Base-by-base conservation (phyloP, 2,113 vertebrate genomes). In the Passerina amoena region DNA sequence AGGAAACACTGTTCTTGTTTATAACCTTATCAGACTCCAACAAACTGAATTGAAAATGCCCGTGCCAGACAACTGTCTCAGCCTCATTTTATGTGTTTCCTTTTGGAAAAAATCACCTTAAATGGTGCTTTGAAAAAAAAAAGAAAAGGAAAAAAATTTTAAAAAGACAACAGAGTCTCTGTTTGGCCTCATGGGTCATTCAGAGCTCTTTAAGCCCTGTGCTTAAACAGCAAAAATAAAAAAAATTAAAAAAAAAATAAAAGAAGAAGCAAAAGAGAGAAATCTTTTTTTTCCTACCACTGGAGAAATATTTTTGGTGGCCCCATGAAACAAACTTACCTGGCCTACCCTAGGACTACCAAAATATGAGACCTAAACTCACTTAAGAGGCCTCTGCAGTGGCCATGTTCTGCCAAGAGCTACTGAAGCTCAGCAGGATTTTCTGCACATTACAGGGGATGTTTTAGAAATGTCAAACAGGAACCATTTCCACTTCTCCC, bases 71-170 rank as follows among this genome's bases (percentile, higher is more conserved):
- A 68, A 78, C 56, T 83, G n/a, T 75, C 69, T 94, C 37, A 37
- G 35, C 27, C 15, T 85, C 14, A 42, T 65, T 84, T 76, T 84
- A 57, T 72, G 30, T 64, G 31, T 85, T 91, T 94, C 24, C 44
- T 75, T 91, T 93, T 48, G 51, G 56, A 94, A 88, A 86, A 88
- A n/a, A 64, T 94, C 68, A 68, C 15, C 44, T 83, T 38, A 86
- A 75, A 83, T 73, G 7, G 8, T 68, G 9, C 19, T 91, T 82
- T 42, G 14, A n/a, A 12, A 16, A n/a, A n/a, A 47, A 68, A 44
- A 42, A 27, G 31, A 19, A 14, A 24, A 9, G 31, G 10, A 18
- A 30, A 28, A 3, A 28, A 23, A 47, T 23, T 47, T 45, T 37
- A 48, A 42, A 28, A 20, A 28, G 2, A 63, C 48, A 88, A 28